Evolutionary conservation across 2,888 invertebrate species (phyloP).

Genomic region (Platycheirus albimanus): DNA sequence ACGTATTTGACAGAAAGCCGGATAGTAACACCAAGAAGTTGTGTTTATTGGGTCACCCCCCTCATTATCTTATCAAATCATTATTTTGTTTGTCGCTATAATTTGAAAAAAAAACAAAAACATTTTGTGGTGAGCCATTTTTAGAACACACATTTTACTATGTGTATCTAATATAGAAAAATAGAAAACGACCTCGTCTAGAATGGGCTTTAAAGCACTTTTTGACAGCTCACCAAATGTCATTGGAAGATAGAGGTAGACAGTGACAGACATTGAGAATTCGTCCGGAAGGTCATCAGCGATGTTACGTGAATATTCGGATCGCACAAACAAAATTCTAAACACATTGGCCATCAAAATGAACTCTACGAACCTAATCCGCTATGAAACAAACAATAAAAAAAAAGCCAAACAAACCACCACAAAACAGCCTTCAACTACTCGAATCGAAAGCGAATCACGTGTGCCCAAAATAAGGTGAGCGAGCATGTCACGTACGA

Average conservation of each 20-base stretch:
- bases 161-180: conserved; percentile 27
- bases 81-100: conserved; percentile 21
- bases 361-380: conserved; percentile 28
- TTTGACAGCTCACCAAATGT: conserved; percentile 23
- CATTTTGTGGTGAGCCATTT: conserved; percentile 7
- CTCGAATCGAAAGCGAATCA: conserved; percentile 50
- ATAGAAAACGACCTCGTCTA: conserved; percentile 46
- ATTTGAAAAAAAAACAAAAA: no score
- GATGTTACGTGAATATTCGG: conserved; percentile 60
- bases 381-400: conserved; percentile 19
- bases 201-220: conserved; percentile 5
- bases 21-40: conserved; percentile 4
- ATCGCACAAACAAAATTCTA: conserved; percentile 44
- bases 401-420: background rate
- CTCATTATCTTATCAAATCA: conserved; percentile 54
- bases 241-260: background rate
- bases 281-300: conserved; percentile 36
- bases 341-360: conserved; percentile 57
- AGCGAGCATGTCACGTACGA: conserved; percentile 49
- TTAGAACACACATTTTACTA: conserved; percentile 13
- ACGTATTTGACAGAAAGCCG: conserved; percentile 5
- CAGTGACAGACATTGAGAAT: conserved; percentile 20
- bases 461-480: conserved; percentile 62
- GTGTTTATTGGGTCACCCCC: conserved; percentile 24
- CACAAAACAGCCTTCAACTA: conserved; percentile 51